Conservation (phyloP, 2,888 invertebrate species). For the Acronicta psi region DNA sequence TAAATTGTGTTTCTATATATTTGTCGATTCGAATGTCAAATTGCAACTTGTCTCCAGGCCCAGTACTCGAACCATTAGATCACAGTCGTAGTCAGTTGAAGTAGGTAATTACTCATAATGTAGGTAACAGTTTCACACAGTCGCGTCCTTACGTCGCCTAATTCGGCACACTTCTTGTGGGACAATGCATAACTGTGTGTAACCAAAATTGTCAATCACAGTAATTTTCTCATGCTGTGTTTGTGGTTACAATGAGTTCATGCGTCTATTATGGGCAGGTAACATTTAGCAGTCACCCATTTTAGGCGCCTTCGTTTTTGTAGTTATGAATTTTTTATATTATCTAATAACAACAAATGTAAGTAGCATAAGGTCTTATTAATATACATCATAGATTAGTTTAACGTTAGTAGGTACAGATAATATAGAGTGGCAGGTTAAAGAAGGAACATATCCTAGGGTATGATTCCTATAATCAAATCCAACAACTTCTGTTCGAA, state of each 20-base stretch:
- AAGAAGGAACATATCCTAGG: too few species aligned
- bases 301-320: slow-evolving; percentile 26
- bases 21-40: too few species aligned
- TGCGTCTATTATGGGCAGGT: slow-evolving; percentile 20
- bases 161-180: slow-evolving; percentile 7
- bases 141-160: slow-evolving; percentile 1
- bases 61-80: too few species aligned
- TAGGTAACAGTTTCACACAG: slow-evolving; percentile 2
- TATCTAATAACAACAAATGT: slow-evolving; percentile 17
- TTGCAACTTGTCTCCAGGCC: too few species aligned
- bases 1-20: too few species aligned
- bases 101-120: neutral
- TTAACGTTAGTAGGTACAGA: too few species aligned
- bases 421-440: neutral
- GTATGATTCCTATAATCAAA: too few species aligned
- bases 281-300: slow-evolving; percentile 18
- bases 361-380: slow-evolving; percentile 12
- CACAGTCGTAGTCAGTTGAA: too few species aligned
- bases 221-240: slow-evolving; percentile 35
- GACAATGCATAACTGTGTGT: slow-evolving; percentile 26
- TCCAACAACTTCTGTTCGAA: too few species aligned
- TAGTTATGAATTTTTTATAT: slow-evolving; percentile 12
- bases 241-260: slow-evolving; percentile 28
- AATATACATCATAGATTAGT: slow-evolving; percentile 11
- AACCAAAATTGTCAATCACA: slow-evolving; percentile 26